These are phyloP conservation scores for Adelphocoris suturalis DNA, from an alignment of 2,888 invertebrate genomes.

Conservation along the genomic window DNA sequence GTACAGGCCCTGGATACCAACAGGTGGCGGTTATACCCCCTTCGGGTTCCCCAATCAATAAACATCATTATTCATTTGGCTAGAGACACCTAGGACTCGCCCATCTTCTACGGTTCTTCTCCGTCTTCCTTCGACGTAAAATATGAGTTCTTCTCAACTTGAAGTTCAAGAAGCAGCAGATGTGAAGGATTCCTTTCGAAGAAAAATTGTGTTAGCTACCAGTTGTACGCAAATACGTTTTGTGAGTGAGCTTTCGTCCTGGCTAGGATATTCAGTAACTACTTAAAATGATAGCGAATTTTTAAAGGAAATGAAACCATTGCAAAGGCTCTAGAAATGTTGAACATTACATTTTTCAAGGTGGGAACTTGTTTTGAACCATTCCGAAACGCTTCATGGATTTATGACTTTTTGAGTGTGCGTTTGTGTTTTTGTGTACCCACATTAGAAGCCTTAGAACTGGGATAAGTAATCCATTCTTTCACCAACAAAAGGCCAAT, in stretches of 20 bases:
- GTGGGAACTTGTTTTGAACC: too few relatives aligned
- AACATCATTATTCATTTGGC: conserved; percentile 64
- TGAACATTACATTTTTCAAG: too few relatives aligned
- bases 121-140: background rate
- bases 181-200: conserved; percentile 23
- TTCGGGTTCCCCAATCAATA: conserved; percentile 56
- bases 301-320: too few relatives aligned
- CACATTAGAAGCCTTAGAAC: too few relatives aligned
- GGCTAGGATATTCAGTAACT: too few relatives aligned
- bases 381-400: too few relatives aligned
- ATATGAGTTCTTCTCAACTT: conserved; percentile 28
- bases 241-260: background rate
- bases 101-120: conserved; percentile 30
- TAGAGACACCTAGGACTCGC: conserved; percentile 62
- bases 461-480: too few relatives aligned
- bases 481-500: too few relatives aligned
- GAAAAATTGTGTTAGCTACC: conserved; percentile 10
- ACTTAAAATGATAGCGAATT: too few relatives aligned
- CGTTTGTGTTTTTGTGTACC: too few relatives aligned
- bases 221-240: conserved; percentile 25
- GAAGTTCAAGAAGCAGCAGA: conserved; percentile 3
- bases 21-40: conserved; percentile 62
- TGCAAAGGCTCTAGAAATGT: too few relatives aligned
- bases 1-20: conserved; percentile 25
- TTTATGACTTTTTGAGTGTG: too few relatives aligned